A percentile compares a stretch with the other conserved stretches of the same genome.
Evolutionary conservation across 2,888 invertebrate species (phyloP).

Genomic region (Aspidapion aeneum): DNA sequence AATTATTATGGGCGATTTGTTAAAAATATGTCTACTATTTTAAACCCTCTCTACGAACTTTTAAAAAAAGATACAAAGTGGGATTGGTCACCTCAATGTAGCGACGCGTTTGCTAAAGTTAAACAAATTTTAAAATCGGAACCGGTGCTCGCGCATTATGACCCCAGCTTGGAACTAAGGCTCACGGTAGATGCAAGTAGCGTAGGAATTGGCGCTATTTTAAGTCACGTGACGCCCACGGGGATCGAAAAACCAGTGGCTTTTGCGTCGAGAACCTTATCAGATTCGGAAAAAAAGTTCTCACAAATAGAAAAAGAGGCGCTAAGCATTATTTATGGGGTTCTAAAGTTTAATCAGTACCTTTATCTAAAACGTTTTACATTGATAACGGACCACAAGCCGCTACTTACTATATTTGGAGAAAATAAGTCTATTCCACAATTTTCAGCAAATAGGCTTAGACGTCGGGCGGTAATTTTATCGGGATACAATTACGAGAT

Average conservation of each 20-base stretch:
- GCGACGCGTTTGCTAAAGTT: slow-evolving; percentile 15
- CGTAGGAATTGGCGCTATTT: slow-evolving; percentile 32
- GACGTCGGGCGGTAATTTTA: slow-evolving; percentile 5
- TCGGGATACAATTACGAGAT: no score
- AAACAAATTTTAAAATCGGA: slow-evolving; percentile 13
- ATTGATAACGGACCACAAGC: slow-evolving; percentile 26
- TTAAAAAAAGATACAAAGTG: slow-evolving; percentile 19
- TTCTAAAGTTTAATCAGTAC: slow-evolving; percentile 41
- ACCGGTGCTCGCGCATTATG: neutral
- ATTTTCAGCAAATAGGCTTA: slow-evolving; percentile 10
- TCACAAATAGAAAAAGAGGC: slow-evolving; percentile 16
- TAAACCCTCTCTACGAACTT: slow-evolving; percentile 23
- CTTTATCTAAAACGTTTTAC: slow-evolving; percentile 39
- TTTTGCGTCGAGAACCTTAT: slow-evolving; percentile 35
- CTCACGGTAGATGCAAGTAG: slow-evolving; percentile 14
- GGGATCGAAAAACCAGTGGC: slow-evolving; percentile 37
- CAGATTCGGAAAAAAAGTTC: slow-evolving; percentile 27
- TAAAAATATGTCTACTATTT: slow-evolving; percentile 19
- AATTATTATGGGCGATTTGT: slow-evolving; percentile 22
- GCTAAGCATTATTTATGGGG: slow-evolving; percentile 31
- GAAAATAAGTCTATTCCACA: slow-evolving; percentile 10
- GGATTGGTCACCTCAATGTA: slow-evolving; percentile 14
- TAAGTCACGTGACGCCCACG: slow-evolving; percentile 30
- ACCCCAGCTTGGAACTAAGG: slow-evolving; percentile 13
- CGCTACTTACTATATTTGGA: slow-evolving; percentile 20